Conservation (phyloP, 1,140 invertebrate species). For the Lycorma delicatula region DNA sequence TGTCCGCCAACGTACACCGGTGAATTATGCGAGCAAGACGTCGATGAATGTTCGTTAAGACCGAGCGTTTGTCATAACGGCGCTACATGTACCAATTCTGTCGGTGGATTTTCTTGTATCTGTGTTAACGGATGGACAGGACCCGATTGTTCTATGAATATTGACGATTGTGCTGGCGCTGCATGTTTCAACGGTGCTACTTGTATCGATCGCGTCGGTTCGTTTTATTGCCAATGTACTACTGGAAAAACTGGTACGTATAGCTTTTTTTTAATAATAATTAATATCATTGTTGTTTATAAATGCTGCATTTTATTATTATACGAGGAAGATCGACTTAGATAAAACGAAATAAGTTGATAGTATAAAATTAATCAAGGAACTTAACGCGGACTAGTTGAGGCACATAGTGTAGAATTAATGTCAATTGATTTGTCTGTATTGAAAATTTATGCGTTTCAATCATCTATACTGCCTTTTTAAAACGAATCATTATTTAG, state of each 20-base stretch:
- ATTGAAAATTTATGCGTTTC: too few relatives aligned
- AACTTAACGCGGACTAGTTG: too few relatives aligned
- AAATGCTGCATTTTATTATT: too few relatives aligned
- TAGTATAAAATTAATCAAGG: too few relatives aligned
- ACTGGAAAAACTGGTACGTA: constrained; percentile 82
- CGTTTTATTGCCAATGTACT: constrained; percentile 92
- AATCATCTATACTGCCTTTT: too few relatives aligned
- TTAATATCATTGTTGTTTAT: too few relatives aligned
- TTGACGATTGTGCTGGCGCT: constrained; percentile 85
- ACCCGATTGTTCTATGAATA: constrained; percentile 82
- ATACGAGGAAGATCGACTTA: too few relatives aligned
- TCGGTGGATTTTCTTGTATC: constrained; percentile 87
- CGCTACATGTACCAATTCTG: constrained; percentile 86
- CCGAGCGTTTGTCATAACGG: constrained; percentile 88
- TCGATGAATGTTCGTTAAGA: constrained; percentile 68
- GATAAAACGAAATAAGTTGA: too few relatives aligned
- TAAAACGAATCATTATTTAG: too few relatives aligned
- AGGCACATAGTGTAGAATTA: too few relatives aligned
- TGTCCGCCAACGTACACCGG: constrained; percentile 84
- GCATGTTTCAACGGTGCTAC: constrained; percentile 96
- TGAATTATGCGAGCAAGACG: constrained; percentile 62
- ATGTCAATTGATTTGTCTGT: too few relatives aligned
- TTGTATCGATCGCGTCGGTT: constrained; percentile 88
- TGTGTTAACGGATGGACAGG: constrained; percentile 95
- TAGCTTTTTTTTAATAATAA: not conserved